phyloP scores from a whole-genome alignment of 2,888 invertebrate genomes.

The Diploptera punctata region DNA sequence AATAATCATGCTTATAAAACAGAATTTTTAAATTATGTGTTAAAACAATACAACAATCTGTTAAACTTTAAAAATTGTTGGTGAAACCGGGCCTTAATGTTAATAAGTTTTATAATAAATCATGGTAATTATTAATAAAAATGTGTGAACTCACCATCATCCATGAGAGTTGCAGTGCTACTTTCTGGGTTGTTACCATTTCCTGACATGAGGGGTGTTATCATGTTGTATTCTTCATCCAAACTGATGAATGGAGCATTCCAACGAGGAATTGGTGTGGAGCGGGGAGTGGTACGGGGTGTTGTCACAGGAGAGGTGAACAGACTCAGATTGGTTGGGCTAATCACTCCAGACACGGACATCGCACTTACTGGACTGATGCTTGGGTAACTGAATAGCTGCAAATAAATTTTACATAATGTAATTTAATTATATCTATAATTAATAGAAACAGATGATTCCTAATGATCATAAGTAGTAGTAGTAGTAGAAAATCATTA shows the following conservation, averaged over 20 bases:
- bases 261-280: constrained; percentile 72
- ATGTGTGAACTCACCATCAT: constrained; percentile 78
- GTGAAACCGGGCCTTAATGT: too few species aligned
- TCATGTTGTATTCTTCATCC: constrained; percentile 96
- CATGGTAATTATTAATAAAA: too few species aligned
- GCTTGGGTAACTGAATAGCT: constrained; percentile 93
- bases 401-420: constrained; percentile 47
- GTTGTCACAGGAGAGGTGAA: constrained; percentile 77
- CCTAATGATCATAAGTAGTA: too few species aligned
- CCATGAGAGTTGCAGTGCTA: constrained; percentile 77
- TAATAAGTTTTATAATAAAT: too few species aligned
- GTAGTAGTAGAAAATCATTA: too few species aligned
- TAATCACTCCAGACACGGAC: constrained; percentile 82
- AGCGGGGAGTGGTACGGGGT: constrained; percentile 72
- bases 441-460: too few species aligned
- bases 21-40: too few species aligned
- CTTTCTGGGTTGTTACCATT: constrained; percentile 63
- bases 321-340: constrained; percentile 85
- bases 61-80: too few species aligned
- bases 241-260: constrained; percentile 86
- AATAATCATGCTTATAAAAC: too few species aligned
- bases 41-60: too few species aligned
- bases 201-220: constrained; percentile 73
- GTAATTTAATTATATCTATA: too few species aligned
- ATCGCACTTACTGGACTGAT: constrained; percentile 79